Evolutionary conservation across 2,113 vertebrate genomes (phyloP), one percentile per base, ranked within the genome.

Genomic region (Indri indri): DNA sequence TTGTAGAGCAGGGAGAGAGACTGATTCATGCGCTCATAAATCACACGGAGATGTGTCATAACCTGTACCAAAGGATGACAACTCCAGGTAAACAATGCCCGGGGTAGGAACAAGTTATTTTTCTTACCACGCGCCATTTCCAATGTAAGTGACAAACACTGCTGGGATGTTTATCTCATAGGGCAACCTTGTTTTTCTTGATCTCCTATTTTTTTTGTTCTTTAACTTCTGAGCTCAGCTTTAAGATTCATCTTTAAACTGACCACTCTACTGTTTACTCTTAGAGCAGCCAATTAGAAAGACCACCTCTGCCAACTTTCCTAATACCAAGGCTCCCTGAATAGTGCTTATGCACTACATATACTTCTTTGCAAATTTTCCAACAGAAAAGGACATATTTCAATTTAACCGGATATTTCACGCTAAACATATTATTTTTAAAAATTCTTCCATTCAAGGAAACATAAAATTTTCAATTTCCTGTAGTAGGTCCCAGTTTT

Each of bases 11-110:
- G 99, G 20, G 99, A 99, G 85, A 99, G 99, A 95, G 99, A 99
- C 98, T 99, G 99, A 98, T 99, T 99, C 99, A 99, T 99, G 76
- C 99, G 99, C 96, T 99, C 99, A 42, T 99, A 99, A 79, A 99
- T 99, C 96, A 99, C 99, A 61, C 99, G 99, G 97, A 99, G 99
- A 98, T 99, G 99, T 57, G 99, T 99, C 99, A 99, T 99, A 63
- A 99, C 99, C 99, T 99, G 50, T 0, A 50, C 10, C 9, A 30
- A 59, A 84, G 52, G 3, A 74, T 9, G 70, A 80, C 23, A 90
- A 34, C 4, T 27, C 30, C 30, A 57, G 34, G 27, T 93, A 37
- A 97, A 34, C 25, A 27, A 12, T 27, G 54, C 70, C 87, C 47
- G 57, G 7, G 20, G 18, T 1, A 52, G 18, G 25, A 65, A 17